Base-by-base conservation (phyloP, 2,888 invertebrate genomes). In the Zootermopsis nevadensis region DNA sequence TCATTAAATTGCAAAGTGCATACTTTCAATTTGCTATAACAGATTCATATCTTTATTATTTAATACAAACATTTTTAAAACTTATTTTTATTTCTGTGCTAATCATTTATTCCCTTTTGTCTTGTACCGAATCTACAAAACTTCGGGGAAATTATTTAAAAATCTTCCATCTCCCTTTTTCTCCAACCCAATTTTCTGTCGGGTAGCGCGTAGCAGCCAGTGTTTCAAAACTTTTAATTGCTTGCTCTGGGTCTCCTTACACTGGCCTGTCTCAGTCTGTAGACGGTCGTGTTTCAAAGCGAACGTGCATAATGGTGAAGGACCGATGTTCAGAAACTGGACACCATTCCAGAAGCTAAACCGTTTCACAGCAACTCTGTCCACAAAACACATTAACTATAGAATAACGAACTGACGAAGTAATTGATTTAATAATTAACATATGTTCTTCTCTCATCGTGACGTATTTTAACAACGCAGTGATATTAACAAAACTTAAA, bases 141-240 rank as follows among this genome's bases (percentile, higher is more conserved):
- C 10, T n/a, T 60, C 33, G 22, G 33, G 15, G 33, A 69, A 69
- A 69, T 69, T 69, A 69, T 69, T 69, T 69, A 33, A 69, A n/a
- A 27, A 60, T 60, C n/a, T 10, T 27, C 27, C 69, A 19, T 2
- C 22, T 2, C 15, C 33, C 10, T 2, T 69, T 19, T 7, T 31
- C 33, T 31, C 8, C 69, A 33, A 31, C 69, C 22, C 22, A 31
- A 31, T 69, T 69, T 69, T 31, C 7, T 69, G 31, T 69, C 7
- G 31, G 27, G 31, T 33, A 7, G 69, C 10, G 69, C 2, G 1
- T 1, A 8, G 60, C n/a, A 60, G 60, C 24, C 30, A 33, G 33
- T 1, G 33, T 69, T 22, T 69, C 19, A 31, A 69, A 69, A 69
- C 3, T 69, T n/a, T 69, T 69, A 69, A 69, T 69, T 69, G 69